phyloP scores from a whole-genome alignment of 2,113 vertebrate genomes.

The Numenius arquata region DNA sequence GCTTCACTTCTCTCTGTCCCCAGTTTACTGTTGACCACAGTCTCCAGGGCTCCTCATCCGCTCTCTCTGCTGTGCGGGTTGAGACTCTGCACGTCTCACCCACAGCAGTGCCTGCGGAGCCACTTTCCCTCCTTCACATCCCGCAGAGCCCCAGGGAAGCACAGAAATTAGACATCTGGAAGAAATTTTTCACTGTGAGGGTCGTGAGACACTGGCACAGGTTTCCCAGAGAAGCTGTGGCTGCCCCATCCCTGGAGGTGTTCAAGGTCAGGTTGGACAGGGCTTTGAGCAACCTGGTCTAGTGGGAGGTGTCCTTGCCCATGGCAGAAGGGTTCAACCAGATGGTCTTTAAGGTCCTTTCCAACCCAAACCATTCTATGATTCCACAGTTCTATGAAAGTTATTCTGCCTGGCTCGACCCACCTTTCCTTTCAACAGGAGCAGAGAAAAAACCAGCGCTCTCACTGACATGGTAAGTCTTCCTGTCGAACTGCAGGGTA shows the following conservation, averaged over 20 bases:
- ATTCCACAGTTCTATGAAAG: background rate
- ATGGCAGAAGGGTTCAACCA: background rate
- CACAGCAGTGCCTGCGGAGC: background rate
- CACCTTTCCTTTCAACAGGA: slow-evolving; percentile 90
- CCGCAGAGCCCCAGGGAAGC: background rate
- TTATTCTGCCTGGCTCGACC: background rate
- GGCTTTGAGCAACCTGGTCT: background rate
- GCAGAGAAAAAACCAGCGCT: slow-evolving; percentile 80
- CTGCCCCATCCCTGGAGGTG: background rate
- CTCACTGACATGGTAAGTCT: slow-evolving; percentile 86
- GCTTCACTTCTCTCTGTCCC: background rate
- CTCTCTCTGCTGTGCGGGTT: rapidly evolving
- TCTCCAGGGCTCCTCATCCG: background rate
- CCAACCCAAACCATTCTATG: background rate
- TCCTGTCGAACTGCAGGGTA: slow-evolving; percentile 89
- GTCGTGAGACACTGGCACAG: background rate
- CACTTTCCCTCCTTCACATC: background rate
- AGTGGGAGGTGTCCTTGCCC: background rate
- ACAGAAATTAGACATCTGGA: background rate
- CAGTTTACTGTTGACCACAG: background rate
- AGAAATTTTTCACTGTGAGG: background rate
- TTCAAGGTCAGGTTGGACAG: background rate
- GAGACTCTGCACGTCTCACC: background rate
- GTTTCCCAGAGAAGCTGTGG: background rate
- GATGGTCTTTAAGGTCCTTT: background rate